Conservation (phyloP, 1,140 invertebrate species). For the Lordiphosa mommai region DNA sequence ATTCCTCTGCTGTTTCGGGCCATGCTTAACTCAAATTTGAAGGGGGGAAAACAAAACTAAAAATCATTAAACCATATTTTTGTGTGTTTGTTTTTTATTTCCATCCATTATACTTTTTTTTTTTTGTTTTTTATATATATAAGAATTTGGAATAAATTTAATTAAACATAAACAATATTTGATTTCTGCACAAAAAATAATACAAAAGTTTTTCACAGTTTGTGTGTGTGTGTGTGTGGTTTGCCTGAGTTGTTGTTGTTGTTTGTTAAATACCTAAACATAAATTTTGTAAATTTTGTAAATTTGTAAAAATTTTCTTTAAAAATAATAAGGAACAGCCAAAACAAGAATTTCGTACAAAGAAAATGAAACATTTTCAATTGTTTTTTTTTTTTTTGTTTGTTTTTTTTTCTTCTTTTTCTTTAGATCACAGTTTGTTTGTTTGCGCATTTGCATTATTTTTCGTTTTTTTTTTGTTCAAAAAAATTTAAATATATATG, state of each 20-base stretch:
- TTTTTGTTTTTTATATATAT: too few species aligned
- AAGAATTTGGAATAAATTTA: too few species aligned
- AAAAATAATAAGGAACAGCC: conserved; percentile 62
- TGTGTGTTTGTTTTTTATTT: too few species aligned
- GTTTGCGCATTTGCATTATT: conserved; percentile 69
- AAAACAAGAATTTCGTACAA: conserved; percentile 75
- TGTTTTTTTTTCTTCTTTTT: conserved; percentile 49
- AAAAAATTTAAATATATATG: conserved; percentile 25
- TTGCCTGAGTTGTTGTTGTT: conserved; percentile 19
- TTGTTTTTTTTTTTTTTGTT: conserved; percentile 59
- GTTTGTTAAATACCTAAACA: conserved; percentile 53
- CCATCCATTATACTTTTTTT: too few species aligned
- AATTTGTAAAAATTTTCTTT: conserved; percentile 33
- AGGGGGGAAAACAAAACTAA: too few species aligned
- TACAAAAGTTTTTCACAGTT: background rate
- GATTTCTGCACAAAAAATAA: too few species aligned
- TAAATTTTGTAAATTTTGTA: conserved; percentile 73
- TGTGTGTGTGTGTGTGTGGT: background rate
- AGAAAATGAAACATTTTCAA: conserved; percentile 53
- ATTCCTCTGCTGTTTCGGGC: too few species aligned
- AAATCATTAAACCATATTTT: too few species aligned
- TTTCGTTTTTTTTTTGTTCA: conserved; percentile 44
- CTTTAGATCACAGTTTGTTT: conserved; percentile 77
- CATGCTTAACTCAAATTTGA: too few species aligned
- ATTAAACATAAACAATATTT: too few species aligned